Evolutionary conservation across 2,113 vertebrate species (phyloP), one percentile per base, ranked within the genome.

Genomic region (Rana temporaria): DNA sequence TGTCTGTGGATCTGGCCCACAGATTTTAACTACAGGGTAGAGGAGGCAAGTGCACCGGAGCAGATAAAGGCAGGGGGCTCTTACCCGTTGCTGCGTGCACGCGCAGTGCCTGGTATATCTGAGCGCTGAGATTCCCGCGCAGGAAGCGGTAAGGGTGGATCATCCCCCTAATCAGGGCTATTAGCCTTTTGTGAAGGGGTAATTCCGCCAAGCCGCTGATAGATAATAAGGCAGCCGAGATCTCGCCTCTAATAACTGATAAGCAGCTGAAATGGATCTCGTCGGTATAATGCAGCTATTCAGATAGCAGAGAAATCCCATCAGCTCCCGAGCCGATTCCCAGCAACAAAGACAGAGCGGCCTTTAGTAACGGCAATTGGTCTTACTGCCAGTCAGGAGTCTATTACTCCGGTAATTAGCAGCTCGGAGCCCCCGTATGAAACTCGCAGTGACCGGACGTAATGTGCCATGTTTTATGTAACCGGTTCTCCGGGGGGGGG

Each of bases 151-250:
- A 57, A 78, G 76, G 76, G 76, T 48, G 55, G 76, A 67, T 79
- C 77, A 67, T 82, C 70, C 26, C 26, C n/a, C 48, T 82, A 82
- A 82, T 82, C 79, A 82, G 48, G 34, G 60, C 48, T 82, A 82
- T 82, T 82, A 82, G 79, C 79, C 79, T 82, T 48, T 74, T 73
- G 60, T 56, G 24, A 30, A 66, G 79, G 79, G 79, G 70, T 82
- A 74, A 82, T 82, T 74, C 79, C 48, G n/a, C 55, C 79, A 74
- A 66, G 70, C 79, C 52, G 60, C 62, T 38, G 48, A 74, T 38
- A 81, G 79, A 72, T 82, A 82, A 74, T 63, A 74, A 73, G 60
- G 60, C 60, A 73, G 70, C 48, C 42, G 14, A 82, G 79, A 82
- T 82, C 48, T 82, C 48, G 18, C 69, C 55, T 81, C 64, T 64